Evolutionary conservation across 2,797 vertebrate genomes (phyloP), one percentile per base, ranked within the genome.

Genomic region (Antennarius maculatus): DNA sequence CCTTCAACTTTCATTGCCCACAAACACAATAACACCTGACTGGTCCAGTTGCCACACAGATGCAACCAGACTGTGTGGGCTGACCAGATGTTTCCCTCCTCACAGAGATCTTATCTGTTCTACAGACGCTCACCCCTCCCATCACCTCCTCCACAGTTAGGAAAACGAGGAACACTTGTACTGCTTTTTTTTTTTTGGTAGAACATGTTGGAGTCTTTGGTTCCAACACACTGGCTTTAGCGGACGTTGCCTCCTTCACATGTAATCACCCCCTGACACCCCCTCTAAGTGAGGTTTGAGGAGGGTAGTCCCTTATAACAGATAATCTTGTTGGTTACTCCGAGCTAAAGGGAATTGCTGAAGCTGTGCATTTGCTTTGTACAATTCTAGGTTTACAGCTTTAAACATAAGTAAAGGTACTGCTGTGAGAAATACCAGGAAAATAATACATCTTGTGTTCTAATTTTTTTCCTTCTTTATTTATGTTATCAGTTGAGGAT

Each of bases 171-270:
- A 77, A 83, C 53, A 63, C 85, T 83, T 80, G 75, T 84, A 90
- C 56, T 63, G 65, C 61, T 8, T 34, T 8, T 34, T 69, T 69
- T 66, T 80, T 65, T 91, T 73, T 79, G 27, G 85, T 65, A 77
- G 82, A 83, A 89, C 83, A 85, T 84, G 79, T 87, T 89, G 89
- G 84, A 87, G 88, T 84, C 85, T 88, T 85, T 85, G 83, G 88
- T 85, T 74, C 56, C 61, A 66, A 69, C 76, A 76, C 74, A 54
- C 64, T 2, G 17, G 18, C 77, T 80, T 91, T 83, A 79, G 5
- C 10, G 14, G 15, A 78, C 27, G 80, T 61, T 70, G 67, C 80
- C 41, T 83, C 69, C 72, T 81, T 82, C 75, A 68, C 76, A 53
- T 85, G 80, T 87, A 90, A 90, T 90, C 87, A 89, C 79, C 81